Evolutionary conservation across 2,888 invertebrate species (phyloP).

Genomic region (Orchestes rusci): DNA sequence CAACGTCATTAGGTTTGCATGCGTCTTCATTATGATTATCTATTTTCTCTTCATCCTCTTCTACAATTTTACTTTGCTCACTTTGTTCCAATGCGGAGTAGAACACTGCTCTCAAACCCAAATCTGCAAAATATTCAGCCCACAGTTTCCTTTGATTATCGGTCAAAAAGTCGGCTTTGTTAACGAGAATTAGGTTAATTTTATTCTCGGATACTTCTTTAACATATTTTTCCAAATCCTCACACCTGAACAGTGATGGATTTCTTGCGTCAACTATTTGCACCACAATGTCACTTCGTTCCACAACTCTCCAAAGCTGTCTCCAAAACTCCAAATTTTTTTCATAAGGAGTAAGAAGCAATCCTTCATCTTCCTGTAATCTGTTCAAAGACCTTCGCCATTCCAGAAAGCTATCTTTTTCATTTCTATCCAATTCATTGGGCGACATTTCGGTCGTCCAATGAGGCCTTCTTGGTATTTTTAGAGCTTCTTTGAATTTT

Average conservation of each 20-base stretch:
- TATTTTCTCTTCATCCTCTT: slow-evolving; percentile 25
- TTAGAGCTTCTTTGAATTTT: slow-evolving; percentile 55
- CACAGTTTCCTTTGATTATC: slow-evolving; percentile 72
- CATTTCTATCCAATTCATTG: slow-evolving; percentile 71
- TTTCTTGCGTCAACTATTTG: slow-evolving; percentile 96
- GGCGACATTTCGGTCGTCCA: slow-evolving; percentile 72
- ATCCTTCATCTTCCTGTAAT: slow-evolving; percentile 69
- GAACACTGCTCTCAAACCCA: slow-evolving; percentile 70
- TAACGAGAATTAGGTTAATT: slow-evolving; percentile 77
- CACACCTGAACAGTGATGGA: slow-evolving; percentile 79
- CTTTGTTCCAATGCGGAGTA: slow-evolving; percentile 75
- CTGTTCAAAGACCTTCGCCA: slow-evolving; percentile 83
- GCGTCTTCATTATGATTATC: slow-evolving; percentile 26
- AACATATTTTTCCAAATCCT: slow-evolving; percentile 84
- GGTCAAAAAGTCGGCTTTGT: slow-evolving; percentile 91
- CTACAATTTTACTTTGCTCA: slow-evolving; percentile 34
- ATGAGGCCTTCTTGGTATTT: slow-evolving; percentile 80
- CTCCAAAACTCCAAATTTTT: slow-evolving; percentile 97
- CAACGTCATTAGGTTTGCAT: slow-evolving; percentile 4
- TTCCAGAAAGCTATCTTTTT: slow-evolving; percentile 77
- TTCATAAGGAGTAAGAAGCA: slow-evolving; percentile 93
- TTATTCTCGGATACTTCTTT: slow-evolving; percentile 58
- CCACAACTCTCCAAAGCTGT: slow-evolving; percentile 97
- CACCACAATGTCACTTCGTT: slow-evolving; percentile 85
- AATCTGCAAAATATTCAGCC: slow-evolving; percentile 74